phyloP scores from a whole-genome alignment of 2,888 invertebrate genomes.

The Venusia cambrica region DNA sequence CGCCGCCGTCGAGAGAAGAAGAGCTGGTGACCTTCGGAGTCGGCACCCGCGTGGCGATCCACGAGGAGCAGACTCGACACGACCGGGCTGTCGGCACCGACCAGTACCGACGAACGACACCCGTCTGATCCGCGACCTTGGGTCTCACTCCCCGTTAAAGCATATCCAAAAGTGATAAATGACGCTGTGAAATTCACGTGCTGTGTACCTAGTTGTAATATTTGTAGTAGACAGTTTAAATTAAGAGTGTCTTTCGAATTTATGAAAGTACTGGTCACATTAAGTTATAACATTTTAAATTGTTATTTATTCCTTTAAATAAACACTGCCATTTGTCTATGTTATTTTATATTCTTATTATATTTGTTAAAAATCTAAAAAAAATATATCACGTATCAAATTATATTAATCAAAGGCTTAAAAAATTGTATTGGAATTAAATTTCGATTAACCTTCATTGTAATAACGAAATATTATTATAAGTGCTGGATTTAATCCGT shows the following conservation, averaged over 20 bases:
- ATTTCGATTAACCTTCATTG: no score
- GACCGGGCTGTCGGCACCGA: constrained; percentile 77
- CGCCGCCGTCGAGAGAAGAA: constrained; percentile 83
- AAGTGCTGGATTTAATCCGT: no score
- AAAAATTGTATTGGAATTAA: no score
- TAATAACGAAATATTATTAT: no score
- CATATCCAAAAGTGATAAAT: constrained; percentile 77
- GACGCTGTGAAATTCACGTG: constrained; percentile 54
- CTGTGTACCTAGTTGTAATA: constrained; percentile 48
- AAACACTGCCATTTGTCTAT: constrained; percentile 78
- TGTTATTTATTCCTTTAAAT: constrained; percentile 70
- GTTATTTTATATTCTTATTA: no score
- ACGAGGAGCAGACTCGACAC: constrained; percentile 55
- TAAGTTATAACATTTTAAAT: constrained; percentile 68
- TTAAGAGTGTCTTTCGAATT: constrained; percentile 66
- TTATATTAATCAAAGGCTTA: no score
- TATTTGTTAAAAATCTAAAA: no score
- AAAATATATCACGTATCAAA: no score
- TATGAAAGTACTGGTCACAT: constrained; percentile 64
- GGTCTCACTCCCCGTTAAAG: constrained; percentile 54
- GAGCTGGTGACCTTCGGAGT: constrained; percentile 87
- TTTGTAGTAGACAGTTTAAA: constrained; percentile 48
- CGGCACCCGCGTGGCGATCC: constrained; percentile 65
- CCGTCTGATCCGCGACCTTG: constrained; percentile 70
- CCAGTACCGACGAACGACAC: constrained; percentile 81